Percentiles rank a stretch among this genome's conserved stretches.
Evolutionary conservation across 1,140 invertebrate genomes (phyloP).

Genomic region (Schlechtendalia chinensis): DNA sequence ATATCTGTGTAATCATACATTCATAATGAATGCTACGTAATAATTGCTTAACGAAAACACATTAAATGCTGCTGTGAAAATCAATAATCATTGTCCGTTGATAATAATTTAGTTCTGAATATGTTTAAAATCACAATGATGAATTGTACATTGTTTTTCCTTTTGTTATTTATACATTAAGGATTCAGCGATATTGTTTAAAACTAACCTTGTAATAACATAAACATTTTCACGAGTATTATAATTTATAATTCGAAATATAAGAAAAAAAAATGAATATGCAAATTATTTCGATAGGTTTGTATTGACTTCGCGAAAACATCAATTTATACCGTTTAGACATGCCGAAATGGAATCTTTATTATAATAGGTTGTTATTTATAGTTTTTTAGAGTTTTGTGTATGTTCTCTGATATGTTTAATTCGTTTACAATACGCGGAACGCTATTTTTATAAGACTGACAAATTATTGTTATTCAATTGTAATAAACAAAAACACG

Average conservation of each 20-base stretch:
- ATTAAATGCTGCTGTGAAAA: neutral
- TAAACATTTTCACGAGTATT: neutral
- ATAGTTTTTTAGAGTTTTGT: too few species aligned
- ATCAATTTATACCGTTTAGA: neutral
- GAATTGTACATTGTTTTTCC: neutral
- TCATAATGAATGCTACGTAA: neutral
- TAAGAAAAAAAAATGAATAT: neutral
- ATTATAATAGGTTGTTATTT: too few species aligned
- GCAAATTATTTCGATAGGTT: neutral
- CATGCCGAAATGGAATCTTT: too few species aligned
- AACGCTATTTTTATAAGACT: too few species aligned
- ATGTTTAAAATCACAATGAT: neutral
- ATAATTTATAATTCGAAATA: constrained; percentile 3
- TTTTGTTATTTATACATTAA: neutral
- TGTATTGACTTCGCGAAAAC: neutral
- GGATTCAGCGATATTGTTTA: neutral
- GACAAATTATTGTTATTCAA: too few species aligned
- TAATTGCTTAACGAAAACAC: neutral
- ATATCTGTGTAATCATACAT: neutral
- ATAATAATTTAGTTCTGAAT: neutral
- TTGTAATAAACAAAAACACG: too few species aligned
- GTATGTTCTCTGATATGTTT: too few species aligned
- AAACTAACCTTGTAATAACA: neutral
- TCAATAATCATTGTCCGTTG: neutral
- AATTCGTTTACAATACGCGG: too few species aligned